Conservation (phyloP, 1,140 invertebrate genomes). For the Diachasmimorpha longicaudata region DNA sequence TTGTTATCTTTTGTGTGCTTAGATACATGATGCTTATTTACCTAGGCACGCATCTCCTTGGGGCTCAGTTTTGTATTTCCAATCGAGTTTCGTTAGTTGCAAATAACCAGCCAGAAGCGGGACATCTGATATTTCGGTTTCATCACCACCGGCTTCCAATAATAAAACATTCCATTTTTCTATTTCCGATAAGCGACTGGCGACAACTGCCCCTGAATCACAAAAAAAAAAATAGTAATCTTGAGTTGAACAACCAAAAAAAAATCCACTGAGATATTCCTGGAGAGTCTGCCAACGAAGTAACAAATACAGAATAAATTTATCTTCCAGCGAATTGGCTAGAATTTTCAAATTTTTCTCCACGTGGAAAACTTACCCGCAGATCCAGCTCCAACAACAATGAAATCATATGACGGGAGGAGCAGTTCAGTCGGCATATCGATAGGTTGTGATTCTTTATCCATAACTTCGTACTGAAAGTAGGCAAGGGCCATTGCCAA, state of each 20-base stretch:
- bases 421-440: slow-evolving; percentile 70
- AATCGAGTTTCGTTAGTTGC: slow-evolving; percentile 87
- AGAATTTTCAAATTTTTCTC: neutral
- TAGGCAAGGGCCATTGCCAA: slow-evolving; percentile 81
- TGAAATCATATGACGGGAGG: slow-evolving; percentile 81
- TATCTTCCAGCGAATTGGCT: neutral
- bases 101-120: slow-evolving; percentile 86
- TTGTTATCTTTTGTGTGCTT: neutral
- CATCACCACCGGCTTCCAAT: slow-evolving; percentile 90
- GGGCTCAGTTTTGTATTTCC: slow-evolving; percentile 90
- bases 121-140: slow-evolving; percentile 89
- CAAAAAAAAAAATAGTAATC: neutral
- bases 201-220: slow-evolving; percentile 82
- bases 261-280: too few species aligned
- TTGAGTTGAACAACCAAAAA: too few species aligned
- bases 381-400: slow-evolving; percentile 92
- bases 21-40: slow-evolving; percentile 21
- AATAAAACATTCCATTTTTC: slow-evolving; percentile 82
- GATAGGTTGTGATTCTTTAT: slow-evolving; percentile 76
- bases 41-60: slow-evolving; percentile 81
- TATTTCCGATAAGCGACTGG: slow-evolving; percentile 86
- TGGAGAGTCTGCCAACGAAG: too few species aligned
- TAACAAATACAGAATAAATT: too few species aligned
- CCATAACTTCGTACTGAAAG: slow-evolving; percentile 79
- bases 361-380: slow-evolving; percentile 69